Base-by-base conservation (phyloP, 1,140 invertebrate species). In the Cepaea nemoralis region DNA sequence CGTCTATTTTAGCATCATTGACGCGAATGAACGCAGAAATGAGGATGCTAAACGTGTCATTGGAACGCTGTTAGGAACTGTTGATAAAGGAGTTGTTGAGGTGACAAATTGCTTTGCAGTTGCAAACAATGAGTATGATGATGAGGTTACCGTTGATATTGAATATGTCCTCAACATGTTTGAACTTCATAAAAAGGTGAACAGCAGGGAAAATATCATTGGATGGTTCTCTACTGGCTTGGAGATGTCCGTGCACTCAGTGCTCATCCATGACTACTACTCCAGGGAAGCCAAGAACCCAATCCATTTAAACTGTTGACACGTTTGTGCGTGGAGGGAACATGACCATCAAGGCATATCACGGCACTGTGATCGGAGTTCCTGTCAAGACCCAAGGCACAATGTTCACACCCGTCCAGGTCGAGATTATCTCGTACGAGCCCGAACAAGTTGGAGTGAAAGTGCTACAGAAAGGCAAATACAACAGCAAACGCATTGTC, bases 221-320 rank as follows among this genome's bases (percentile, higher is more conserved):
- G 97, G 98, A 31, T 99, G 98, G 98, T n/a, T n/a, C n/a, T n/a
- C n/a, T n/a, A n/a, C n/a, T n/a, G n/a, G n/a, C n/a, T n/a, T n/a
- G n/a, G n/a, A n/a, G n/a, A n/a, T n/a, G n/a, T n/a, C n/a, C n/a
- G n/a, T n/a, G n/a, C n/a, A n/a, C n/a, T 98, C 97, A 16, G 96
- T 97, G 0, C 95, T 98, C 37, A 99, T 99, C 89, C 97, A 99
- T 87, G 97, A 99, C 88, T 99, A 99, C 92, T 99, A 92, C 90
- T 94, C 96, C 0, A 93, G 96, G 80, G 97, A 98, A 92, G 97
- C 96, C 87, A 95, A 95, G 81, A 97, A 96, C 92, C 97, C 98
- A 8, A 94, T 99, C 69, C 97, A 99, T 91, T 92, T 99, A 63
- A n/a, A 98, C 97, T 27, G 94, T 99, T 35, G 97, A 99, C 90